Evolutionary conservation across 2,113 vertebrate genomes (phyloP), one percentile per base, ranked within the genome.

Genomic region (Ammospiza caudacuta): DNA sequence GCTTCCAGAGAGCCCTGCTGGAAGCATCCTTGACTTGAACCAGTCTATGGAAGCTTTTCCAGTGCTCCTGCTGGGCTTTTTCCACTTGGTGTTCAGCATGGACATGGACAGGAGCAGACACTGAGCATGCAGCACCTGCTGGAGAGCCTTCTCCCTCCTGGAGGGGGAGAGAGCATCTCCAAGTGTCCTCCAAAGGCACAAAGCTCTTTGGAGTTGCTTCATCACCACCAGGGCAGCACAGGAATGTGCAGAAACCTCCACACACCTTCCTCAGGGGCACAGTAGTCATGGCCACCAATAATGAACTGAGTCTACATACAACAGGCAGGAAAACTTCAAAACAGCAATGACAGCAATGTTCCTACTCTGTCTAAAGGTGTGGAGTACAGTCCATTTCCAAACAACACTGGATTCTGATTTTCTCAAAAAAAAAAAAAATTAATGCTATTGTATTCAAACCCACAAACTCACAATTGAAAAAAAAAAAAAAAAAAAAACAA

Each of bases 251-350:
- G 27, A 17, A 31, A 31, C 12, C 39, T 1, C 11, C 22, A 8
- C 43, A 18, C 2, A 2, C 9, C 19, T 20, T 44, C 70, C 44
- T 72, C 2, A 2, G 27, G 29, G 35, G 31, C 62, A 43, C 41
- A 43, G 16, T 15, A 9, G 25, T 19, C 69, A 24, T 0, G 8
- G 35, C 51, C 29, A 19, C 9, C 8, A 18, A 35, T 23, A 68
- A n/a, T 0, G 0, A 49, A 49, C 6, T 0, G 2, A 55, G 31
- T 8, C 43, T 39, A 44, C 44, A 61, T 8, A 18, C 9, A 72
- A 25, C 0, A 2, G 33, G 19, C 28, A 33, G 2, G 25, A 31
- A 31, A 72, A 70, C 23, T 20, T 18, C 6, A 6, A 62, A 13
- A 27, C 0, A 73, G 41, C 11, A 73, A 37, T 8, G 31, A 29